Evolutionary conservation across 1,140 invertebrate species (phyloP), one percentile per base, ranked within the genome.

Genomic region (Andrena cerasifolii): DNA sequence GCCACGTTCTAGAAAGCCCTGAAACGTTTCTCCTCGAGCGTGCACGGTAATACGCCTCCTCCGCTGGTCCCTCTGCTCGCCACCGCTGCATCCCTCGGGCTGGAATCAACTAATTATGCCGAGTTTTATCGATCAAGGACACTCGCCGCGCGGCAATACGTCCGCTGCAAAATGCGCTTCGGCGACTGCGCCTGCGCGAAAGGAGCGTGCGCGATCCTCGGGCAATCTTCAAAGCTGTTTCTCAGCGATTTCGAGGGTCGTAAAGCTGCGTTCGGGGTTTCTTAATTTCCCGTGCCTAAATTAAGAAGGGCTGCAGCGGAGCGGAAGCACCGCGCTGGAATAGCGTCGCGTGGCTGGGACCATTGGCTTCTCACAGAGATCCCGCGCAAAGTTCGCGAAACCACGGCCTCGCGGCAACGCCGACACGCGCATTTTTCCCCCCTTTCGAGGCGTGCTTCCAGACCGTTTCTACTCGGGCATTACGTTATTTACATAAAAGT

Each of bases 1-100:
- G 77, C 54, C 36, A 73, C 61, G 61, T 78, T 78, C 49, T 76
- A 85, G 81, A 83, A 85, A 86, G 66, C 74, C 36, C 10, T 49
- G 31, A 70, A 78, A 58, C 43, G 81, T 54, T 65, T 72, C 82
- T 56, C 54, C 47, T 65, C 26, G n/a, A 6, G 40, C 36, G 31
- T 1, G 31, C 5, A 49, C 47, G 18, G 3, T 5, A 4, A 49
- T 18, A 18, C 18, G 47, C 3, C 24, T 28, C 8, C 5, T 26
- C 10, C 0, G 12, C 47, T 49, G 12, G 47, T 49, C 47, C 16
- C 6, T 49, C n/a, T n/a, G 47, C 26, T 3, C 10, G 1, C 28
- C 3, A 33, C 12, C 58, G 31, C 4, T n/a, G 31, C 61, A 28
- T 62, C 61, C 61, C 43, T 21, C 40, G 40, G 21, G 21, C 7